Base-by-base conservation (phyloP, 1,140 invertebrate species). In the Leptinotarsa lineolata region DNA sequence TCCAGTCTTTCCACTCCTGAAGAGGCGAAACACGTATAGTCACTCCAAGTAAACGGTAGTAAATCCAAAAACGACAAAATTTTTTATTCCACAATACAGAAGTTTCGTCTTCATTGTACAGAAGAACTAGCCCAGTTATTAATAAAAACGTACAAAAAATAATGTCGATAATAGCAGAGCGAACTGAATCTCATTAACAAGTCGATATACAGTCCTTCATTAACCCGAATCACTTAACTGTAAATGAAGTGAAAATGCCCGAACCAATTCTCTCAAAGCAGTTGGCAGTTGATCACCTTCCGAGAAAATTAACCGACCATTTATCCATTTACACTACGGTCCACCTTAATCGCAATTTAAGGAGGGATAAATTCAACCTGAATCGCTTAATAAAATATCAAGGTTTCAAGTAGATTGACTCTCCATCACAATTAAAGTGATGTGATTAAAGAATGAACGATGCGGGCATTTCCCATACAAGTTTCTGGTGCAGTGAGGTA, bases 301-400 rank as follows among this genome's bases (percentile, higher is more conserved):
- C 15, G 15, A 21, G 20, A 15, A 15, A 64, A 30, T 64, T 64
- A 64, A 3, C n/a, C 22, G 20, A 21, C n/a, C 20, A 21, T 22
- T 64, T 64, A 21, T 21, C 61, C 61, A 21, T 30, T 46, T 30
- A 30, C 24, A 67, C 39, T 16, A 45, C 39, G 21, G 13, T 68
- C 45, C 54, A n/a, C 64, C 39, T 48, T 63, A 72, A 72, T 60
- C 72, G 67, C 66, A 73, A 73, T 73, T 73, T 48, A 24, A 22
- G 54, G 54, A 30, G n/a, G 44, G 59, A 67, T 73, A 30, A 73
- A 67, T 39, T 48, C 15, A 54, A 48, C 21, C 44, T 46, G 61
- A 68, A 68, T 68, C 48, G 44, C 72, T 22, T 68, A 44, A 73
- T 73, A 73, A 73, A 73, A 73, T 73, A 73, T 66, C 66, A 59